These are phyloP conservation scores for Drosophila azteca DNA, from an alignment of 1,140 invertebrate genomes.

Conservation along the genomic window DNA sequence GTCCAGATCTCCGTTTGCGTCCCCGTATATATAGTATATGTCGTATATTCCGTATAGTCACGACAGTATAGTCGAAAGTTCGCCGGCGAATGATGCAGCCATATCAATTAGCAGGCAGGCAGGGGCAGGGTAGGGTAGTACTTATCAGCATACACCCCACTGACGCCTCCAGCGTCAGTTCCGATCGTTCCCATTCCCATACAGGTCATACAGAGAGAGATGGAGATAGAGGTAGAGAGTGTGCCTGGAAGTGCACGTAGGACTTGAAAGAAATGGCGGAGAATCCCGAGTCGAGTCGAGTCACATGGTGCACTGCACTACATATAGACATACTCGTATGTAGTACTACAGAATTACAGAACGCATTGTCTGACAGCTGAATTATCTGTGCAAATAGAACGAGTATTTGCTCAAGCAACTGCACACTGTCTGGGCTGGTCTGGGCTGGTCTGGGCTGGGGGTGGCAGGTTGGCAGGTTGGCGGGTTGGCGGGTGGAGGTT, in stretches of 20 bases:
- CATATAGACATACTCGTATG: no score
- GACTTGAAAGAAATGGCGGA: no score
- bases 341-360: not conserved
- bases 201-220: not conserved
- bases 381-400: conserved; percentile 44
- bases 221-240: not conserved
- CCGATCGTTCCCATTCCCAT: conserved; percentile 7
- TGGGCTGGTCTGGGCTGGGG: conserved; percentile 21
- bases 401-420: conserved; percentile 39
- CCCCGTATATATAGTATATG: no score
- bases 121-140: not conserved
- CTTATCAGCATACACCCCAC: conserved; percentile 13
- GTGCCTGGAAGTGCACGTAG: not conserved
- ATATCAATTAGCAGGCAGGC: conserved; percentile 27
- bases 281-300: not conserved
- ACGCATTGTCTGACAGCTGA: conserved; percentile 42
- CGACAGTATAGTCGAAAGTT: conserved; percentile 9
- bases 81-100: conserved; percentile 23
- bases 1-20: conserved; percentile 16
- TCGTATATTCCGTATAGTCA: conserved; percentile 22
- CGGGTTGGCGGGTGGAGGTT: no score
- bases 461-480: not conserved
- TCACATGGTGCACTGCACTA: conserved; percentile 38
- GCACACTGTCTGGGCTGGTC: conserved; percentile 24
- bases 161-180: no score